A percentile compares a stretch with the other conserved stretches of the same genome.
Conservation (phyloP, 2,113 vertebrate species). For the Nycticorax nycticorax region DNA sequence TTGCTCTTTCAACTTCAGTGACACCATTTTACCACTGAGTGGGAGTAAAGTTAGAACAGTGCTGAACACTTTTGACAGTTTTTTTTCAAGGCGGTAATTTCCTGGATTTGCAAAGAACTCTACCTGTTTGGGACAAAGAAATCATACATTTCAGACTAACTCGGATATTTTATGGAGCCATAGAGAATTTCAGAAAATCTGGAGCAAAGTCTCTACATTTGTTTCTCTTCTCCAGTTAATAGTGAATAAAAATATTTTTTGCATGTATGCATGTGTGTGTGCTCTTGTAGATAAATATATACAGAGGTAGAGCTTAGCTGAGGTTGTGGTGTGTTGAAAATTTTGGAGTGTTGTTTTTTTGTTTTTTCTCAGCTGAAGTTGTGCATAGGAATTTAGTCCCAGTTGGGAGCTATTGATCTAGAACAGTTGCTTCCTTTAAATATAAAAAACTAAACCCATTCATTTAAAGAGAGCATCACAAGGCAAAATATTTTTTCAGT, state of each 20-base stretch:
- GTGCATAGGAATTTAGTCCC: background rate
- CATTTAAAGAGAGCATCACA: fast-evolving
- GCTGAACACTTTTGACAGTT: background rate
- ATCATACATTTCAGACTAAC: background rate
- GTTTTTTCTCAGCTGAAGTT: background rate
- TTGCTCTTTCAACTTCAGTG: background rate
- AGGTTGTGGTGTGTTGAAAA: background rate
- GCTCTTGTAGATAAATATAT: background rate
- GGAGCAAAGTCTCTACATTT: background rate
- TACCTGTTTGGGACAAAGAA: background rate
- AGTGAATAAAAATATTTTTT: background rate
- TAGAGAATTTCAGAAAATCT: background rate
- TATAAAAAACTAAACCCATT: background rate
- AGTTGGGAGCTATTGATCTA: background rate
- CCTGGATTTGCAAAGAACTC: background rate
- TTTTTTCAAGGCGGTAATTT: background rate
- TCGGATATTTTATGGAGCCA: background rate
- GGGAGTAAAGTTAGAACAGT: background rate
- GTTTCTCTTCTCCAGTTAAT: background rate
- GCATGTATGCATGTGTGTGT: background rate
- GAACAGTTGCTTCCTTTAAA: background rate
- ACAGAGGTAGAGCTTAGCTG: background rate
- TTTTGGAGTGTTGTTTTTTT: background rate
- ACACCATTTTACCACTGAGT: background rate
- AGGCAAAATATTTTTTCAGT: background rate